A percentile compares a stretch with the other conserved stretches of the same genome.
Evolutionary conservation across 2,113 vertebrate species (phyloP).

Genomic region (Grammomys dolichurus): DNA sequence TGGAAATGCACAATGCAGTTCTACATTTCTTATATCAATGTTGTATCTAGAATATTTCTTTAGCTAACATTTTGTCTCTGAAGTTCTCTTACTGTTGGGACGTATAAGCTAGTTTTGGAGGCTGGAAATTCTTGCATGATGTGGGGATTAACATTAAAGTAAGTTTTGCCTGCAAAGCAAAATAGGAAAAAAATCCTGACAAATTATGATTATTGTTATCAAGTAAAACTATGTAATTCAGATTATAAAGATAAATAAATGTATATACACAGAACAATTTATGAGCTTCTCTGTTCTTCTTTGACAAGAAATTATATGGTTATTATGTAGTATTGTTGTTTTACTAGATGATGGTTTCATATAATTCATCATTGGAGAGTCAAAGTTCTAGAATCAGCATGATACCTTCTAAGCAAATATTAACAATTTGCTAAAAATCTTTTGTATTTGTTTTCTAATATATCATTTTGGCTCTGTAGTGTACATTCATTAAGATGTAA

Average conservation of each 20-base stretch:
- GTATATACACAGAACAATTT: not conserved
- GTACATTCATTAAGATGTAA: not conserved
- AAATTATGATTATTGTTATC: not conserved
- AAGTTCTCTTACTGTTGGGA: not conserved
- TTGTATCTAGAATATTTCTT: not conserved
- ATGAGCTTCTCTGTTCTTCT: not conserved
- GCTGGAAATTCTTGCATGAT: not conserved
- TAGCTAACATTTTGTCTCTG: not conserved
- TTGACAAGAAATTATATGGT: not conserved
- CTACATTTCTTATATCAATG: not conserved
- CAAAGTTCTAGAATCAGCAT: not conserved
- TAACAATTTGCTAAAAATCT: not conserved
- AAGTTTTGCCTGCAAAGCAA: not conserved
- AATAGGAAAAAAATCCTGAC: not conserved
- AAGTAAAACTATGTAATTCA: not conserved
- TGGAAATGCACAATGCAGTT: not conserved
- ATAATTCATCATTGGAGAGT: not conserved
- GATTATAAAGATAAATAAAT: too few relatives aligned
- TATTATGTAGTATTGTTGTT: not conserved
- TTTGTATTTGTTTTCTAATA: not conserved
- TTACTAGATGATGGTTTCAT: not conserved
- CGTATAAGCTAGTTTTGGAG: not conserved
- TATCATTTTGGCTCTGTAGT: not conserved
- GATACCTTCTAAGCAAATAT: not conserved
- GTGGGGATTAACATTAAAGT: not conserved